Evolutionary conservation across 2,888 invertebrate species (phyloP).

Genomic region (Brassicogethes aeneus): DNA sequence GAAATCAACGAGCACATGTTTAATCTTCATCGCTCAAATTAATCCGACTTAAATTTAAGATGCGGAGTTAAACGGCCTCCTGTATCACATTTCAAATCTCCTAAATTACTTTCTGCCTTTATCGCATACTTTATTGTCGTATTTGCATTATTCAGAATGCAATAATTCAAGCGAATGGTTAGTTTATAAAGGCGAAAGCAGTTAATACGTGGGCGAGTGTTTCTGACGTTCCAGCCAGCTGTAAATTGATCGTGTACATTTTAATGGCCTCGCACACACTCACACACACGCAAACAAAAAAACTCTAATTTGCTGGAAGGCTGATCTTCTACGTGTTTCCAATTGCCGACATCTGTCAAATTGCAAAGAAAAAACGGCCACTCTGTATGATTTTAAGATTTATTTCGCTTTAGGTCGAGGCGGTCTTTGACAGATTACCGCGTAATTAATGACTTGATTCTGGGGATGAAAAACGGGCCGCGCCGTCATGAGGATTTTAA

Average conservation of each 20-base stretch:
- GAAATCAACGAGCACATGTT: too few relatives aligned
- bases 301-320: conserved; percentile 11
- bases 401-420: neutral
- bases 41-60: neutral
- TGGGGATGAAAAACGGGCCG: neutral
- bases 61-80: neutral
- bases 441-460: neutral
- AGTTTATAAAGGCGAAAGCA: conserved; percentile 7
- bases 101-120: conserved; percentile 2
- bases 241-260: conserved; percentile 16
- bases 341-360: neutral
- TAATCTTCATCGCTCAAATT: neutral
- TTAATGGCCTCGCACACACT: conserved; percentile 11
- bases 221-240: conserved; percentile 14
- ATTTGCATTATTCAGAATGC: conserved; percentile 9
- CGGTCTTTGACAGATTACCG: neutral
- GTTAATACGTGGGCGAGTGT: conserved; percentile 10
- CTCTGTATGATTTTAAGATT: neutral
- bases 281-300: too few relatives aligned
- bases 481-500: too few relatives aligned
- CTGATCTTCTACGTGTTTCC: neutral
- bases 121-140: conserved; percentile 8
- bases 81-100: conserved; percentile 2
- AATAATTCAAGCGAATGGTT: conserved; percentile 10
- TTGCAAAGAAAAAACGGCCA: neutral